A percentile compares a stretch with the other conserved stretches of the same genome.
These are phyloP conservation scores for Anabacerthia variegaticeps DNA, from an alignment of 2,797 vertebrate genomes.

Conservation along the genomic window DNA sequence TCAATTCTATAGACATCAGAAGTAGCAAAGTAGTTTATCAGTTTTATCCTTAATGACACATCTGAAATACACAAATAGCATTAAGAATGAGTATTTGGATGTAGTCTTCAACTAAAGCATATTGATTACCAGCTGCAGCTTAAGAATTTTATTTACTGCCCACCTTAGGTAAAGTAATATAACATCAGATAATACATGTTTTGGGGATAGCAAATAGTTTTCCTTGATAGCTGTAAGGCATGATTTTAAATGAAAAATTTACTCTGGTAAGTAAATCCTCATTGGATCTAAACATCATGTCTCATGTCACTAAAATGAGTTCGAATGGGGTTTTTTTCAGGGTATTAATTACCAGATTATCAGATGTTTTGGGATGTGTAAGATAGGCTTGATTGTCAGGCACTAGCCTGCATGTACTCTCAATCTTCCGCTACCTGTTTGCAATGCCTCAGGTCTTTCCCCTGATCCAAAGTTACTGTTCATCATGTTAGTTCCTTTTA, in stretches of 20 bases:
- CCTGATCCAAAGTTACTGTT: background rate
- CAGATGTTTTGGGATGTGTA: background rate
- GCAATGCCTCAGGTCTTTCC: background rate
- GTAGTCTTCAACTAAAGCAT: background rate
- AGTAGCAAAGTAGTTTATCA: background rate
- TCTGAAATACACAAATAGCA: background rate
- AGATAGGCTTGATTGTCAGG: background rate
- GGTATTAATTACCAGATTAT: background rate
- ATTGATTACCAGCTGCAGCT: slow-evolving; percentile 25
- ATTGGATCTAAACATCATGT: background rate
- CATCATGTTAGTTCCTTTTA: background rate
- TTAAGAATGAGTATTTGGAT: background rate
- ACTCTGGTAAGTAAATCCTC: background rate
- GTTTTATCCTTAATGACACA: background rate
- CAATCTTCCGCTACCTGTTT: background rate
- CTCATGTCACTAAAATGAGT: background rate
- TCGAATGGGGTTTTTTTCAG: background rate
- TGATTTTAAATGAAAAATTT: slow-evolving; percentile 11
- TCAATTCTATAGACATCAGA: background rate
- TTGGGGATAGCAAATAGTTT: background rate
- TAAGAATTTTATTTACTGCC: background rate
- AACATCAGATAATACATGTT: background rate
- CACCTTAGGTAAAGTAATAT: slow-evolving; percentile 3
- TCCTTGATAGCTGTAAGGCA: background rate
- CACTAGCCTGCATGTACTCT: background rate